Evolutionary conservation across 1,140 invertebrate genomes (phyloP), one percentile per base, ranked within the genome.

Genomic region (Drosophila ercepeae): DNA sequence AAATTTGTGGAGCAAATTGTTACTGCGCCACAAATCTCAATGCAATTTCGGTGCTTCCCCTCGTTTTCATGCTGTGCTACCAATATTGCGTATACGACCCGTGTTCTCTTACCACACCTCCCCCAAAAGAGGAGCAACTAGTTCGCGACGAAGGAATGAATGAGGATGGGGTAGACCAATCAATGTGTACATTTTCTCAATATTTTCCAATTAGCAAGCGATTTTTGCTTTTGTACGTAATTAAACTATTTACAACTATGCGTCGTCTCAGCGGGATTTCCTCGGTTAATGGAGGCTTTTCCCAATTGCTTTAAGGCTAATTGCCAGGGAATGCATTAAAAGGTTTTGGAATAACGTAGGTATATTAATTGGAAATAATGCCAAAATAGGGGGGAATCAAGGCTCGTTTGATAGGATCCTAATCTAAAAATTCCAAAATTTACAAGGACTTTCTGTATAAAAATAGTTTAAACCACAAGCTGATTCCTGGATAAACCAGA

Each of bases 161-260:
- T 4, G 21, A 21, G 29, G 9, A 36, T 11, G 6, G 11, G 34
- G 32, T 19, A 5, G 19, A 14, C 51, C 63, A 57, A 59, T 49
- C 57, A 46, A 72, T 70, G 54, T 71, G 65, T 48, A 61, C 64
- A 73, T 77, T 67, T 65, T 63, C 52, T 42, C 72, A 58, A 74
- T 78, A 75, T 61, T 72, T 84, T 68, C 67, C 81, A 84, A 83
- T 84, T 84, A 84, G 79, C 76, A 29, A 50, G 18, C 65, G 81
- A 79, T 86, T 86, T 81, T 63, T 63, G 41, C 53, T 50, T 79
- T 72, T 68, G 67, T 68, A 68, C 46, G 57, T 64, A 72, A 74
- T 79, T 79, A 68, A 86, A 79, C 81, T 84, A 86, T 84, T 84
- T 79, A 86, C 76, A 63, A 44, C 69, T 81, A 61, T 72, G 61